A percentile compares a stretch with the other conserved stretches of the same genome.
phyloP scores from a whole-genome alignment of 2,888 invertebrate species.

The Ptychoptera albimana region DNA sequence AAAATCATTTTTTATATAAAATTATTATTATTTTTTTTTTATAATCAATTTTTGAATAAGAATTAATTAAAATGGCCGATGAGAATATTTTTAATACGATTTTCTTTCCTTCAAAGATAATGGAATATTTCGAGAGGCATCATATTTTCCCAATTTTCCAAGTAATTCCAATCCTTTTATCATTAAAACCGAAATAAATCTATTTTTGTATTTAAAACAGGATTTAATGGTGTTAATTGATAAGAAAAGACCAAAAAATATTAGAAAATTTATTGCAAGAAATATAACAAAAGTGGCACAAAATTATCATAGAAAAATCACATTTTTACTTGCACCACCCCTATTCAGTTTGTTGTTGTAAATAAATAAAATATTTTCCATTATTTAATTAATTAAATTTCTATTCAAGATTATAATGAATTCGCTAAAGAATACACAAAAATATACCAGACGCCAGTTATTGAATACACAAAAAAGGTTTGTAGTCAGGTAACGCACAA shows the following conservation, averaged over 20 bases:
- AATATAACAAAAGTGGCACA: conserved; percentile 10
- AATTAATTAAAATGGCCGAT: too few relatives aligned
- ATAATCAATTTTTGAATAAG: too few relatives aligned
- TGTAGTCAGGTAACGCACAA: too few relatives aligned
- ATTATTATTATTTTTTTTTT: too few relatives aligned
- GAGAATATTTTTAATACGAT: conserved; percentile 7
- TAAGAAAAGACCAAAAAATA: conserved; percentile 8
- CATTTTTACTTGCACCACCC: conserved; percentile 9
- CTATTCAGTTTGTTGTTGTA: neutral
- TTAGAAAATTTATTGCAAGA: conserved; percentile 8
- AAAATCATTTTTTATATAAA: too few relatives aligned
- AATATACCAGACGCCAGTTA: conserved; percentile 8
- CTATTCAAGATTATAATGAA: conserved; percentile 5
- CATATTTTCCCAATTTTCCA: conserved; percentile 21
- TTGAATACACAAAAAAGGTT: conserved; percentile 7
- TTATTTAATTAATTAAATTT: conserved; percentile 6
- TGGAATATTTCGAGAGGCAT: conserved; percentile 25
- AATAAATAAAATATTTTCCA: neutral
- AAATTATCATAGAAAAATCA: conserved; percentile 6
- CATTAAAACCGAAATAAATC: too few relatives aligned
- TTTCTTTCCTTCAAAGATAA: conserved; percentile 18
- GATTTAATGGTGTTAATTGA: conserved; percentile 8
- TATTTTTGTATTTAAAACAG: conserved; percentile 6
- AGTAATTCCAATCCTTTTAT: too few relatives aligned
- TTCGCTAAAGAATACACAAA: conserved; percentile 4